Evolutionary conservation across 2,797 vertebrate genomes (phyloP).

Genomic region (Characodon lateralis): DNA sequence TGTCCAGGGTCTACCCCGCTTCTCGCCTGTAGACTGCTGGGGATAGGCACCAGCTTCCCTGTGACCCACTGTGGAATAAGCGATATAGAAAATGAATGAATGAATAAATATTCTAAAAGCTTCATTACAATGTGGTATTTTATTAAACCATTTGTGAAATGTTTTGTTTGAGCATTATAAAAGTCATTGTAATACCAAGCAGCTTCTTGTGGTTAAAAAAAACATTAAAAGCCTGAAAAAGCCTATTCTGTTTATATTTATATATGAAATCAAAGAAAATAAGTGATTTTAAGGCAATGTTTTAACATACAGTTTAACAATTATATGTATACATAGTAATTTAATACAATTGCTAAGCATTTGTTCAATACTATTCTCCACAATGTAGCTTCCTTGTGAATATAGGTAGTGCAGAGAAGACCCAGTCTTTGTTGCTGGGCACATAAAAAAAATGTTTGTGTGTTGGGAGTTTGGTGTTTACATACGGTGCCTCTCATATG

Average conservation of each 20-base stretch:
- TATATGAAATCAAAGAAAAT: too few species aligned
- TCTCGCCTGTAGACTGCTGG: too few species aligned
- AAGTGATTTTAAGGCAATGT: not conserved
- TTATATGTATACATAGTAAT: not conserved
- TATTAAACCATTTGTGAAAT: not conserved
- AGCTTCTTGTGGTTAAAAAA: not conserved
- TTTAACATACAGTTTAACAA: not conserved
- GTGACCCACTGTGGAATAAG: too few species aligned
- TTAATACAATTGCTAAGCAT: not conserved
- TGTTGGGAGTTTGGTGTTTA: not conserved
- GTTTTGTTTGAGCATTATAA: not conserved
- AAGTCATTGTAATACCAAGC: not conserved
- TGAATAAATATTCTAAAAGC: not conserved
- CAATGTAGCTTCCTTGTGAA: not conserved
- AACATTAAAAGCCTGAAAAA: not conserved
- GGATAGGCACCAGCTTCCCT: too few species aligned
- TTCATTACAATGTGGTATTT: not conserved
- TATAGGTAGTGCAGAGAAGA: not conserved
- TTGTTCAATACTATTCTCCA: not conserved
- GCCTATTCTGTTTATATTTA: too few species aligned
- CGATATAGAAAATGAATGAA: too few species aligned
- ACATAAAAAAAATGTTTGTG: not conserved
- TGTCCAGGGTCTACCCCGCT: too few species aligned
- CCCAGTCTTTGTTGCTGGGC: not conserved
- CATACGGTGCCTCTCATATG: constrained; percentile 1